Evolutionary conservation across 2,888 invertebrate species (phyloP).

Genomic region (Carterocephalus palaemon): DNA sequence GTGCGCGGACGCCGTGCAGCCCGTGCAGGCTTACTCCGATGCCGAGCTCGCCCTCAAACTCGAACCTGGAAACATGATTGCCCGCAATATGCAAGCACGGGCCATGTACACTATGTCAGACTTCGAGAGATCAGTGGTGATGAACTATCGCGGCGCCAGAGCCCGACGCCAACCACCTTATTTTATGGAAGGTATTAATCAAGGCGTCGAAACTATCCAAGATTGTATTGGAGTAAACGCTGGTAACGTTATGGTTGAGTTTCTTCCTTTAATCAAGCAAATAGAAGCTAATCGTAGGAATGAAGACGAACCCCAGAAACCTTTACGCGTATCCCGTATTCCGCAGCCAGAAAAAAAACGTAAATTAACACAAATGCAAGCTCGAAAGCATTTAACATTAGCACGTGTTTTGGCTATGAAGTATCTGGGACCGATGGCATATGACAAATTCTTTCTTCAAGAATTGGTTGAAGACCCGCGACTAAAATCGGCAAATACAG

Average conservation of each 20-base stretch:
- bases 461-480: conserved; percentile 54
- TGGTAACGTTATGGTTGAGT: conserved; percentile 65
- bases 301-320: conserved; percentile 46
- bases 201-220: conserved; percentile 69
- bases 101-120: conserved; percentile 72
- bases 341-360: conserved; percentile 50
- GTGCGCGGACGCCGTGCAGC: conserved; percentile 65
- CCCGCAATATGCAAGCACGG: conserved; percentile 66
- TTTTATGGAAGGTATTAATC: conserved; percentile 69
- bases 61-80: conserved; percentile 64
- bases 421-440: conserved; percentile 72
- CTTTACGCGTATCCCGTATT: conserved; percentile 57
- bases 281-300: conserved; percentile 46
- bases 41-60: conserved; percentile 66
- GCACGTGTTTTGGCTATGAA: conserved; percentile 70
- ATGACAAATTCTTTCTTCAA: conserved; percentile 68
- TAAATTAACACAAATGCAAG: conserved; percentile 68
- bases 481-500: conserved; percentile 60
- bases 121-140: conserved; percentile 68
- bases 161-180: conserved; percentile 62
- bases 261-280: conserved; percentile 64
- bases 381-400: conserved; percentile 57
- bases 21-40: conserved; percentile 62
- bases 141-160: conserved; percentile 62
- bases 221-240: conserved; percentile 69